Conservation (phyloP, 2,797 vertebrate species). For the Halcyon badia region DNA sequence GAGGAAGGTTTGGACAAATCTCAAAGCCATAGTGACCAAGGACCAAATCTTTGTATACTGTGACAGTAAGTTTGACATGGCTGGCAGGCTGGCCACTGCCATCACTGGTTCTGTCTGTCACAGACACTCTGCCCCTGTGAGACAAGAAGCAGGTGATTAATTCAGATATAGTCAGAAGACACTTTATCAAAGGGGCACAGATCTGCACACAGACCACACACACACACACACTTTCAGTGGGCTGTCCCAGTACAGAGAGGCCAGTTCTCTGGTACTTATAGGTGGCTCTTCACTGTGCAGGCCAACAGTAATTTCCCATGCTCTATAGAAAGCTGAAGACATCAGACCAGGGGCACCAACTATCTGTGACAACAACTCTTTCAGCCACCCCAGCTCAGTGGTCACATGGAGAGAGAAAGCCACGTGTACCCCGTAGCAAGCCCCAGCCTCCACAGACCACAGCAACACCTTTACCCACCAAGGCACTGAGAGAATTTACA, state of each 20-base stretch:
- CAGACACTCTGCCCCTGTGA: conserved; percentile 76
- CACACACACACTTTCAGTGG: fast-evolving
- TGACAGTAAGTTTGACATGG: conserved; percentile 85
- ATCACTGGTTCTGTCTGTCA: conserved; percentile 75
- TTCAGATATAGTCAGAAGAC: fast-evolving
- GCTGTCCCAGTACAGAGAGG: neutral
- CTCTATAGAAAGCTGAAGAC: neutral
- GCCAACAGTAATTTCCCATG: neutral
- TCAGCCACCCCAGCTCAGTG: neutral
- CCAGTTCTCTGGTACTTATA: fast-evolving
- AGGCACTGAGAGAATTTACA: neutral
- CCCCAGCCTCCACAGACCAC: neutral
- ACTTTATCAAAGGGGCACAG: fast-evolving
- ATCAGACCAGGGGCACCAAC: neutral
- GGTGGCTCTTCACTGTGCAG: neutral
- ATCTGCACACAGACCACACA: fast-evolving
- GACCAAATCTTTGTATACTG: conserved; percentile 85
- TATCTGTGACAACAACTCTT: neutral
- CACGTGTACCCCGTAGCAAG: neutral
- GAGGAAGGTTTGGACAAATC: conserved; percentile 86
- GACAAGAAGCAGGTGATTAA: neutral
- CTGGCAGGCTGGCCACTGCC: conserved; percentile 79
- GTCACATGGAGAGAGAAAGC: neutral
- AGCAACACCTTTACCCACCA: neutral
- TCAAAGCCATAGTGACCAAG: conserved; percentile 91